phyloP scores from a whole-genome alignment of 2,888 invertebrate species.

The Parnassius smintheus region DNA sequence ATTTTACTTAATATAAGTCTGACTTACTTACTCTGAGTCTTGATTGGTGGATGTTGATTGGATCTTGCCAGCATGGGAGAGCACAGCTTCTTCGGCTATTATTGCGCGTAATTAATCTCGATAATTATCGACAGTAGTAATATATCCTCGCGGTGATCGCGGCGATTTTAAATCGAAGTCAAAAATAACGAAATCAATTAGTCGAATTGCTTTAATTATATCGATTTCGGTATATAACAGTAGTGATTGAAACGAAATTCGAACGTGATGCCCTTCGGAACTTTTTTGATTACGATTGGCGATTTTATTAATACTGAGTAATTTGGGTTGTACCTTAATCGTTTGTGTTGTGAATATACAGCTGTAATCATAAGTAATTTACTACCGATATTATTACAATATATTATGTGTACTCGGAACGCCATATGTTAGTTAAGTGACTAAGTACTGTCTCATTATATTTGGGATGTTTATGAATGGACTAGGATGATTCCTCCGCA shows the following conservation, averaged over 20 bases:
- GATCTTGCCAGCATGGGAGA: background rate
- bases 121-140: conserved; percentile 15
- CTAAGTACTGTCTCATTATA: no score
- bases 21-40: no score
- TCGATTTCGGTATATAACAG: conserved; percentile 13
- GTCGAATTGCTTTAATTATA: conserved; percentile 25
- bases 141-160: background rate
- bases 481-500: no score
- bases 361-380: conserved; percentile 1
- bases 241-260: conserved; percentile 8
- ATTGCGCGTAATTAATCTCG: conserved; percentile 20
- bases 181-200: conserved; percentile 19
- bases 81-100: conserved; percentile 8
- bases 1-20: no score
- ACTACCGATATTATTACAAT: no score
- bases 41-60: no score
- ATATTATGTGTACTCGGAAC: no score
- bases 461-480: no score
- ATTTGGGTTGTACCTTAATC: conserved; percentile 5
- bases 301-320: background rate
- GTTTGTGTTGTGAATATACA: background rate
- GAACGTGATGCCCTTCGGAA: background rate
- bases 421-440: no score
- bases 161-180: conserved; percentile 15
- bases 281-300: background rate